Evolutionary conservation across 2,797 vertebrate species (phyloP).

Genomic region (Antrozous pallidus): DNA sequence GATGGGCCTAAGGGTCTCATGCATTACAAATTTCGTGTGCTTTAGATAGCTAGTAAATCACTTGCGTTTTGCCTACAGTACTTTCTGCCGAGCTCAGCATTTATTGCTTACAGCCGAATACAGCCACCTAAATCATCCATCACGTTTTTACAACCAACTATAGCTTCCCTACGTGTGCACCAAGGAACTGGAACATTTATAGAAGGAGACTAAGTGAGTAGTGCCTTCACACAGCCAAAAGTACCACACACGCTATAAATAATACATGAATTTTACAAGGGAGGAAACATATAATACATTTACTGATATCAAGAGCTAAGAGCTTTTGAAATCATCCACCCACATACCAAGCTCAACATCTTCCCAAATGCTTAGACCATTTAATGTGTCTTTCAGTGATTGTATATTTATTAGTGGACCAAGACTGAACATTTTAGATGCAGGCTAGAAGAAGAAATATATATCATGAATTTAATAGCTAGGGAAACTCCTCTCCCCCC

Average conservation of each 20-base stretch:
- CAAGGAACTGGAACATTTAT: conserved; percentile 78
- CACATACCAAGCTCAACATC: background rate
- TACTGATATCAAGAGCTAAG: conserved; percentile 6
- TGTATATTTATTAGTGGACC: background rate
- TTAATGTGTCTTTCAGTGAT: background rate
- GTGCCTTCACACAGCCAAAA: conserved; percentile 33
- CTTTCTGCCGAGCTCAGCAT: conserved; percentile 90
- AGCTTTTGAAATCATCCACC: background rate
- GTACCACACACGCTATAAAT: background rate
- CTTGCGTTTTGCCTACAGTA: conserved; percentile 82
- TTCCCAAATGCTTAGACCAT: background rate
- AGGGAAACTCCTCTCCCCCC: background rate
- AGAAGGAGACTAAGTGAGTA: conserved; percentile 73
- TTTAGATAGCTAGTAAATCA: conserved; percentile 88
- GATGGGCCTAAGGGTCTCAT: conserved; percentile 82
- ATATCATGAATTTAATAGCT: background rate
- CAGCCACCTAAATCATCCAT: conserved; percentile 87
- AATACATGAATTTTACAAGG: background rate
- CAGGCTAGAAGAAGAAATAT: conserved; percentile 28
- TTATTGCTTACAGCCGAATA: conserved; percentile 86
- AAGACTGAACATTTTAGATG: conserved; percentile 5
- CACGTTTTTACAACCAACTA: conserved; percentile 87
- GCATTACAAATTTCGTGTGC: conserved; percentile 86
- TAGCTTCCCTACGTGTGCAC: conserved; percentile 81
- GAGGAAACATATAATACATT: conserved; percentile 6